phyloP scores from a whole-genome alignment of 2,797 vertebrate species.

The Acanthurus tractus region DNA sequence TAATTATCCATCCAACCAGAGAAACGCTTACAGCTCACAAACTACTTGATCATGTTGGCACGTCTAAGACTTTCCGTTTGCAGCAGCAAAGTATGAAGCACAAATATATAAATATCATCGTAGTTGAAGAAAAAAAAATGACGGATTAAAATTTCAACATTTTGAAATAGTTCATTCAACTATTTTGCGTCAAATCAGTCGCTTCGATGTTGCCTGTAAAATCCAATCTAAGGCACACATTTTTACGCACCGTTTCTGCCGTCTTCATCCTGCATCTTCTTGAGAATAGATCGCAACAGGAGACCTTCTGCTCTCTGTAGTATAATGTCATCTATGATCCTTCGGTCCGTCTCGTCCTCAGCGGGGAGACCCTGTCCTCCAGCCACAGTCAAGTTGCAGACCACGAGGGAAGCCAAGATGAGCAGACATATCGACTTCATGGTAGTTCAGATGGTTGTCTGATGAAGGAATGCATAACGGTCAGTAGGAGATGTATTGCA shows the following conservation, averaged over 20 bases:
- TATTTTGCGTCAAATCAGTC: background rate
- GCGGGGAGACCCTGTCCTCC: constrained; percentile 81
- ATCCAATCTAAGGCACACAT: background rate
- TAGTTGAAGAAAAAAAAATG: too few species aligned
- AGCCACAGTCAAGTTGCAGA: constrained; percentile 77
- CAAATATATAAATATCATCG: too few species aligned
- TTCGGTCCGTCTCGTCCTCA: constrained; percentile 77
- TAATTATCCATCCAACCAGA: fast-evolving
- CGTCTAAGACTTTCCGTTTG: too few species aligned
- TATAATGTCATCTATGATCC: constrained; percentile 83
- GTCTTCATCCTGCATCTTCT: constrained; percentile 85
- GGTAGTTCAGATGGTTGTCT: constrained; percentile 54
- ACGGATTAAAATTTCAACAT: too few species aligned
- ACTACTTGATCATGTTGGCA: background rate
- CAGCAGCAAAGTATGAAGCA: too few species aligned
- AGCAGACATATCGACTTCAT: constrained; percentile 87
- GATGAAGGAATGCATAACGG: constrained; percentile 24
- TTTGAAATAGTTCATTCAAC: background rate
- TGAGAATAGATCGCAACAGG: constrained; percentile 85
- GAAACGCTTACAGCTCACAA: background rate
- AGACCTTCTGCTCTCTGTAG: constrained; percentile 86
- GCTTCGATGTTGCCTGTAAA: background rate
- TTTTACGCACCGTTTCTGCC: constrained; percentile 79
- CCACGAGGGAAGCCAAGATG: constrained; percentile 83
- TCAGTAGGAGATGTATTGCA: background rate